These are phyloP conservation scores for Bombus superbus DNA, from an alignment of 1,140 invertebrate genomes.

Conservation along the genomic window DNA sequence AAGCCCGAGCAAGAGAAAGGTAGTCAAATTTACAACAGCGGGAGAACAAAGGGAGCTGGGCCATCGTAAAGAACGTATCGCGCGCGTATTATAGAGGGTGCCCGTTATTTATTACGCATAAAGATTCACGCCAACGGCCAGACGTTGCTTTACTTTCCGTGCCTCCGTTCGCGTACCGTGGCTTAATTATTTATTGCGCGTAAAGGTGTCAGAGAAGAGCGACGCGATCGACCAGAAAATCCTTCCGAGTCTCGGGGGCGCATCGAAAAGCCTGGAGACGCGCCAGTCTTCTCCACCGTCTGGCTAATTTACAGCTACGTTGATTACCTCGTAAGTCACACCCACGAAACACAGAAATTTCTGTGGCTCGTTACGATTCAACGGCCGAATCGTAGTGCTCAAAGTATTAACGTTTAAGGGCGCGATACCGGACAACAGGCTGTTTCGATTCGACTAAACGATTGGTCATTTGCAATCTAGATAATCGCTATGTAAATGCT, in stretches of 20 bases:
- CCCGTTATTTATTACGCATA: constrained; percentile 11
- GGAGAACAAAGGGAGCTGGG: neutral
- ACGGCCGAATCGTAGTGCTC: no score
- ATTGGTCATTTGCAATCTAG: no score
- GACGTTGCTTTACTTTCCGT: neutral
- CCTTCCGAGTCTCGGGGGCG: neutral
- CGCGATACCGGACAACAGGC: no score
- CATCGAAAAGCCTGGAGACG: constrained; percentile 69
- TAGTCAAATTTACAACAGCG: constrained; percentile 3
- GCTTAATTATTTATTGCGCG: constrained; percentile 34
- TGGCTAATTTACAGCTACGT: constrained; percentile 54
- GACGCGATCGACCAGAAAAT: neutral
- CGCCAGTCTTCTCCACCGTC: neutral
- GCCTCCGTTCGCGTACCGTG: neutral
- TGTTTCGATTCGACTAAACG: no score
- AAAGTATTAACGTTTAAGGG: no score
- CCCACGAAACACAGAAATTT: constrained; percentile 50
- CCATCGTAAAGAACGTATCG: neutral
- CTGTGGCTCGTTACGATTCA: constrained; percentile 1
- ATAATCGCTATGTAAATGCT: no score
- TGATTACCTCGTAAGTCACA: constrained; percentile 68
- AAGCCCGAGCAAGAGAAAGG: neutral
- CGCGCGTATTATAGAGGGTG: neutral
- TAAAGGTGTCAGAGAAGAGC: constrained; percentile 19
- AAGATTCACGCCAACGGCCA: neutral